A percentile compares a stretch with the other conserved stretches of the same genome.
These are phyloP conservation scores for Anableps anableps DNA, from an alignment of 2,797 vertebrate species.

Conservation along the genomic window DNA sequence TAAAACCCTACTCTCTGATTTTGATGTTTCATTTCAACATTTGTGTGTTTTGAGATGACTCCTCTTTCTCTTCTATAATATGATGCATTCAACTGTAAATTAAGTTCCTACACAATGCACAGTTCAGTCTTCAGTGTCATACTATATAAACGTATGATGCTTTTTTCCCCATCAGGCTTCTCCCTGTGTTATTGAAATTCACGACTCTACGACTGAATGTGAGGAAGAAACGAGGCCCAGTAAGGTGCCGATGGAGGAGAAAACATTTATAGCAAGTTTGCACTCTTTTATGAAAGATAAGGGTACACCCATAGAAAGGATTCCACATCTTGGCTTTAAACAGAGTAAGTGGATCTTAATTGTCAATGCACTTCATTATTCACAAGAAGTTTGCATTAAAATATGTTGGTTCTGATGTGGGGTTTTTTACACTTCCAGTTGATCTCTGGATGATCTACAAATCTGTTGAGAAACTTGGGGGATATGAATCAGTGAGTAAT, in stretches of 20 bases:
- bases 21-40: constrained; percentile 77
- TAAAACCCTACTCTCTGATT: constrained; percentile 73
- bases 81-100: constrained; percentile 42
- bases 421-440: constrained; percentile 76
- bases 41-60: constrained; percentile 67
- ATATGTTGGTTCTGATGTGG: not conserved
- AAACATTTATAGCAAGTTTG: constrained; percentile 87
- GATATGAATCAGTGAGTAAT: constrained; percentile 88
- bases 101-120: constrained; percentile 20
- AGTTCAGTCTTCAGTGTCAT: not conserved
- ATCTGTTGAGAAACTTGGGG: constrained; percentile 91
- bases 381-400: not conserved
- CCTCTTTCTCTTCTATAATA: constrained; percentile 32
- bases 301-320: constrained; percentile 92
- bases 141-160: not conserved
- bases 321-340: constrained; percentile 96
- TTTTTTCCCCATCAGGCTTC: constrained; percentile 63
- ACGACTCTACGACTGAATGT: constrained; percentile 66
- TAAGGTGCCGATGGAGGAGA: constrained; percentile 81
- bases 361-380: not conserved
- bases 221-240: constrained; percentile 66
- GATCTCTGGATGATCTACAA: constrained; percentile 97
- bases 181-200: constrained; percentile 76
- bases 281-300: constrained; percentile 94
- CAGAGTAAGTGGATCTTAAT: constrained; percentile 84